phyloP scores from a whole-genome alignment of 2,113 vertebrate species.

The Morone saxatilis region DNA sequence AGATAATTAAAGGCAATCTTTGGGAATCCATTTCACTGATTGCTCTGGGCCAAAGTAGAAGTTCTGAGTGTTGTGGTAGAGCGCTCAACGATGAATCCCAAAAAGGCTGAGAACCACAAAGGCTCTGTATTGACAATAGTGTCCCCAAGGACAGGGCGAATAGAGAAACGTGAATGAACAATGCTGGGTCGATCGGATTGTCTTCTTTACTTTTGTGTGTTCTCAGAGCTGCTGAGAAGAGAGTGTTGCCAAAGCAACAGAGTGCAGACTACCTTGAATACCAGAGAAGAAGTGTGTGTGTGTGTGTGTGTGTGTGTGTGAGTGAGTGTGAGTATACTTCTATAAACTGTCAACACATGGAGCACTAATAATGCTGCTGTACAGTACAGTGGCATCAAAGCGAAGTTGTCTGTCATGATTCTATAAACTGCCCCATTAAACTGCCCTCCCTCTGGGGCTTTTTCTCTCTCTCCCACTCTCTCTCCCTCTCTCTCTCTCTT shows the following conservation, averaged over 20 bases:
- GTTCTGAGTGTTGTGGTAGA: conserved; percentile 1
- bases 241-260: conserved; percentile 59
- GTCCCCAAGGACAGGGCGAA: conserved; percentile 7
- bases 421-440: conserved; percentile 14
- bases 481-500: conserved; percentile 25
- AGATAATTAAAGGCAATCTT: conserved; percentile 41
- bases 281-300: background rate
- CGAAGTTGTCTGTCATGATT: conserved; percentile 12
- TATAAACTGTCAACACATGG: conserved; percentile 18
- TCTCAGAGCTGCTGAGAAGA: conserved; percentile 15
- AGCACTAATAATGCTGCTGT: conserved; percentile 2
- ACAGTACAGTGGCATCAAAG: conserved; percentile 19
- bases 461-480: background rate
- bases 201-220: conserved; percentile 14
- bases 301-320: conserved; percentile 32
- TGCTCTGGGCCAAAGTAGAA: conserved; percentile 6
- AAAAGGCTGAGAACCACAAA: conserved; percentile 29
- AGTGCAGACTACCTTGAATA: conserved; percentile 28
- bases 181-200: background rate
- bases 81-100: conserved; percentile 9
- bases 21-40: conserved; percentile 38
- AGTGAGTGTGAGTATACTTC: background rate
- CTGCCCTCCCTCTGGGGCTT: background rate
- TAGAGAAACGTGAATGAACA: conserved; percentile 28
- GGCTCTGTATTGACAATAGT: background rate